phyloP scores from a whole-genome alignment of 2,888 invertebrate genomes.

The Spisula solida region DNA sequence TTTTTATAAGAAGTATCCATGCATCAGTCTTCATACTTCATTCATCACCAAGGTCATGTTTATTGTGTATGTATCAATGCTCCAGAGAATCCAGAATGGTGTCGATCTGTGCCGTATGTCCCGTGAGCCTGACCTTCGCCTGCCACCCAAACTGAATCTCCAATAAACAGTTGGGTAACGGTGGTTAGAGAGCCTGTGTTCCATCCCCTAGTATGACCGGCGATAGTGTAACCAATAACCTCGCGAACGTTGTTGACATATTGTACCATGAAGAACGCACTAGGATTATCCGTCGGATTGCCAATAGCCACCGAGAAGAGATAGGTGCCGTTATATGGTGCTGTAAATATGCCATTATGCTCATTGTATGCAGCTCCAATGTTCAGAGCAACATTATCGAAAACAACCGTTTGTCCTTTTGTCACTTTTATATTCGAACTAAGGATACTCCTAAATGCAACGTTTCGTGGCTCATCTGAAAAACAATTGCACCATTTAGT shows the following conservation, averaged over 20 bases:
- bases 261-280: constrained; percentile 51
- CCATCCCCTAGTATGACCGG: background rate
- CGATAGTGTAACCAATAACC: constrained; percentile 34
- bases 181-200: no score
- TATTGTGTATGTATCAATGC: no score
- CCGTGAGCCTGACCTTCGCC: no score
- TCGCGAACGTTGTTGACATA: background rate
- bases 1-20: no score
- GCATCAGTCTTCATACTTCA: no score
- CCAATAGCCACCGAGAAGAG: constrained; percentile 31
- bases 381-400: constrained; percentile 29
- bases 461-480: background rate
- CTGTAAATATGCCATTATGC: constrained; percentile 20
- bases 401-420: background rate
- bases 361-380: constrained; percentile 18
- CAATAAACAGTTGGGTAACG: no score
- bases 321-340: constrained; percentile 42
- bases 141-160: no score
- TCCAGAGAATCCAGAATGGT: no score
- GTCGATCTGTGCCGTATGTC: no score
- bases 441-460: constrained; percentile 24
- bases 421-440: background rate
- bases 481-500: background rate
- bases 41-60: no score
- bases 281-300: constrained; percentile 32